Percentiles rank a stretch among this genome's conserved stretches.
These are phyloP conservation scores for Tragelaphus buxtoni DNA, from an alignment of 2,113 vertebrate genomes.

Conservation along the genomic window DNA sequence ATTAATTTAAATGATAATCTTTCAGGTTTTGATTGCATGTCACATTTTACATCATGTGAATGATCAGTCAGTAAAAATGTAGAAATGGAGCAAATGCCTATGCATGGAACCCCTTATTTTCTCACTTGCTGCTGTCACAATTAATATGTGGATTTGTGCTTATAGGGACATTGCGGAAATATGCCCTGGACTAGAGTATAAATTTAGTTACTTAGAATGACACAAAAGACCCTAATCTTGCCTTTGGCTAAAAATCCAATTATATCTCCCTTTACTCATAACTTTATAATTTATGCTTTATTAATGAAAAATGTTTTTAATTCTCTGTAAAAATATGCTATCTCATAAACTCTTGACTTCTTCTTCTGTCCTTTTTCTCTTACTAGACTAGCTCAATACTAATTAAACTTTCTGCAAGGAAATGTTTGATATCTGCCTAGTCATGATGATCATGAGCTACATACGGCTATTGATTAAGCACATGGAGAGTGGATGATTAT, in stretches of 20 bases:
- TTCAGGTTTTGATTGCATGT: background rate
- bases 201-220: conserved; percentile 45
- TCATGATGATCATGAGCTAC: background rate
- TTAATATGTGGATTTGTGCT: background rate
- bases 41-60: background rate
- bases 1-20: background rate
- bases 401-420: background rate
- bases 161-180: background rate
- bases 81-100: background rate
- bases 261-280: conserved; percentile 46
- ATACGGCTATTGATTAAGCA: background rate
- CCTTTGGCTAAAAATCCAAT: conserved; percentile 68
- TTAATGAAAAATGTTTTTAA: conserved; percentile 61
- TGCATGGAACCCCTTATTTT: background rate
- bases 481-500: background rate
- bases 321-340: conserved; percentile 11
- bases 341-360: background rate
- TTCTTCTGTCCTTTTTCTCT: background rate
- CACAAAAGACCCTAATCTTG: conserved; percentile 53
- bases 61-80: background rate
- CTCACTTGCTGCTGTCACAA: background rate
- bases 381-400: background rate
- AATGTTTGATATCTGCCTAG: background rate
- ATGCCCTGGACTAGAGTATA: background rate
- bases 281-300: conserved; percentile 55